These are phyloP conservation scores for Alca torda DNA, from an alignment of 2,797 vertebrate species.

Conservation along the genomic window DNA sequence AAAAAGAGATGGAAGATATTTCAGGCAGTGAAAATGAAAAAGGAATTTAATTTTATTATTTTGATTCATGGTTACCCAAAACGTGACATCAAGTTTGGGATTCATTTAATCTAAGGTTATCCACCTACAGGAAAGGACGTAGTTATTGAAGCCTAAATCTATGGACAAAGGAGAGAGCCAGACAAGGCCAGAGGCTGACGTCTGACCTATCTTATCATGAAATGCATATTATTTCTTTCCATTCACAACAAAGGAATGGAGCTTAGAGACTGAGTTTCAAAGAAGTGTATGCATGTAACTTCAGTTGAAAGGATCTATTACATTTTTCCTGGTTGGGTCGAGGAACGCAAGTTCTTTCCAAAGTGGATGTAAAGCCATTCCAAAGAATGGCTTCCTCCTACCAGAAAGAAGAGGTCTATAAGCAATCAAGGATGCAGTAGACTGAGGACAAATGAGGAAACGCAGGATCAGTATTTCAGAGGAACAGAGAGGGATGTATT, in stretches of 20 bases:
- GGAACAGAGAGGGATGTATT: neutral
- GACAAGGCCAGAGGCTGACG: neutral
- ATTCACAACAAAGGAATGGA: neutral
- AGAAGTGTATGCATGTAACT: neutral
- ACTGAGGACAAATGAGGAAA: neutral
- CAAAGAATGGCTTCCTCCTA: neutral
- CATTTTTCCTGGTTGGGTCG: neutral
- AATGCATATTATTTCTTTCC: neutral
- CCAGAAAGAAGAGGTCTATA: neutral
- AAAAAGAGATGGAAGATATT: neutral
- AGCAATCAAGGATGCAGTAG: neutral
- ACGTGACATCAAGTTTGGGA: neutral
- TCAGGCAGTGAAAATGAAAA: neutral
- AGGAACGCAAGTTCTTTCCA: neutral
- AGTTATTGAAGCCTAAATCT: neutral
- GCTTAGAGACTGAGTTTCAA: neutral
- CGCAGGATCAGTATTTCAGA: neutral
- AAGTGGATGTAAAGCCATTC: neutral
- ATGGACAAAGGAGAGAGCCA: neutral
- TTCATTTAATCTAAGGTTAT: neutral
- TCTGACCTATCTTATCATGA: neutral
- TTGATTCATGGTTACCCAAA: neutral
- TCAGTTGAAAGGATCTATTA: neutral
- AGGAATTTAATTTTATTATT: constrained; percentile 1
- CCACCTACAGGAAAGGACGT: neutral